Evolutionary conservation across 2,888 invertebrate genomes (phyloP).

Genomic region (Ectemnius continuus): DNA sequence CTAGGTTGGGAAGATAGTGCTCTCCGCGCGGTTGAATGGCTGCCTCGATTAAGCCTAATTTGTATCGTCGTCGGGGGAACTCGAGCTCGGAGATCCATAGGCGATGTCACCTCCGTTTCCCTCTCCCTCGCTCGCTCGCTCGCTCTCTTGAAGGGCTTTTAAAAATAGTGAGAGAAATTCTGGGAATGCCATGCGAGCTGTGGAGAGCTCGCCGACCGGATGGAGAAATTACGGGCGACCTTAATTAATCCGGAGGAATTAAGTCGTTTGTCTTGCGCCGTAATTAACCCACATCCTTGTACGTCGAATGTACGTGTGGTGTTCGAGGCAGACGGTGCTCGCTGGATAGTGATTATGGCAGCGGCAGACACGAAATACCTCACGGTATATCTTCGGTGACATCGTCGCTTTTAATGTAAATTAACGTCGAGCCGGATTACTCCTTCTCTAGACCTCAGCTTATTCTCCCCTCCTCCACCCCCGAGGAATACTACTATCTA

Average conservation of each 20-base stretch:
- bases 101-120: neutral
- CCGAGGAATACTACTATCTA: too few species aligned
- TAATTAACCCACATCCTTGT: slow-evolving; percentile 63
- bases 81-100: neutral
- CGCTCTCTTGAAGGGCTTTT: neutral
- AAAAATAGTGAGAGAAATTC: slow-evolving; percentile 12
- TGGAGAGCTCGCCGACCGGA: slow-evolving; percentile 53
- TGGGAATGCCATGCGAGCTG: neutral
- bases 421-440: neutral
- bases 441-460: too few species aligned
- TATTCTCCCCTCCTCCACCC: too few species aligned
- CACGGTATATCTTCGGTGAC: neutral
- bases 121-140: too few species aligned
- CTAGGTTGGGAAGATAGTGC: neutral
- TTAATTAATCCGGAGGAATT: slow-evolving; percentile 70
- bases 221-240: slow-evolving; percentile 68
- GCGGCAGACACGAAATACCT: neutral
- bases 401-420: slow-evolving; percentile 1
- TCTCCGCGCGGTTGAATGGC: neutral
- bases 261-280: slow-evolving; percentile 66
- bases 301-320: slow-evolving; percentile 1
- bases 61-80: neutral
- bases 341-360: neutral
- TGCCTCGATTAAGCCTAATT: slow-evolving; percentile 1
- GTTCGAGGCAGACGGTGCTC: neutral